A percentile compares a stretch with the other conserved stretches of the same genome.
Conservation (phyloP, 2,888 invertebrate species). For the Calameuta pallipes region DNA sequence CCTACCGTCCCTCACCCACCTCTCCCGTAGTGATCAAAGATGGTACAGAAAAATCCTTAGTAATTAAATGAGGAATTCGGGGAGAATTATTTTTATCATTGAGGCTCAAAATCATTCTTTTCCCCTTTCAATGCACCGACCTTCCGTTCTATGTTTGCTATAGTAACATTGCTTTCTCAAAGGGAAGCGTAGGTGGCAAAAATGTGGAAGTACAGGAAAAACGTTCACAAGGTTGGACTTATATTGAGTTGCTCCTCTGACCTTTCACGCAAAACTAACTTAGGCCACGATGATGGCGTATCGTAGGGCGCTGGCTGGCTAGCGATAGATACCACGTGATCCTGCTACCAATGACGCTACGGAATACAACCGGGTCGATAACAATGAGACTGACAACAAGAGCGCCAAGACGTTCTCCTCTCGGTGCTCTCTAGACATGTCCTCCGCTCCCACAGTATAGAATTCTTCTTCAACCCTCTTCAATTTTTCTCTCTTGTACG, state of each 20-base stretch:
- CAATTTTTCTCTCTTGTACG: neutral
- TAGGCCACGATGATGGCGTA: slow-evolving; percentile 34
- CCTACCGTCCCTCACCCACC: no score
- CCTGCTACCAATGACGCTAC: slow-evolving; percentile 38
- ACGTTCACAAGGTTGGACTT: neutral
- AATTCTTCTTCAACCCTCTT: neutral
- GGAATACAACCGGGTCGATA: slow-evolving; percentile 38
- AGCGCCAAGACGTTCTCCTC: slow-evolving; percentile 6
- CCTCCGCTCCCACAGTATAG: neutral
- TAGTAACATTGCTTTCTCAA: neutral
- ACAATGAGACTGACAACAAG: slow-evolving; percentile 40
- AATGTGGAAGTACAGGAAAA: neutral
- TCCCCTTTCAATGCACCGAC: neutral
- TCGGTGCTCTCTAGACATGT: neutral
- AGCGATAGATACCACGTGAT: slow-evolving; percentile 39
- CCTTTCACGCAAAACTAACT: slow-evolving; percentile 29
- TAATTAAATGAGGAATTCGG: neutral
- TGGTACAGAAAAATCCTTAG: neutral
- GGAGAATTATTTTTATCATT: neutral
- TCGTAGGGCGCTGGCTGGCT: slow-evolving; percentile 20
- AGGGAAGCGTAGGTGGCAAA: neutral
- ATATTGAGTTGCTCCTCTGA: slow-evolving; percentile 13
- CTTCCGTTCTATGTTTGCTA: neutral
- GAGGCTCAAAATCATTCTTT: neutral
- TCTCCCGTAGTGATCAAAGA: neutral